Conservation (phyloP, 2,113 vertebrate genomes). For the Dascyllus trimaculatus region DNA sequence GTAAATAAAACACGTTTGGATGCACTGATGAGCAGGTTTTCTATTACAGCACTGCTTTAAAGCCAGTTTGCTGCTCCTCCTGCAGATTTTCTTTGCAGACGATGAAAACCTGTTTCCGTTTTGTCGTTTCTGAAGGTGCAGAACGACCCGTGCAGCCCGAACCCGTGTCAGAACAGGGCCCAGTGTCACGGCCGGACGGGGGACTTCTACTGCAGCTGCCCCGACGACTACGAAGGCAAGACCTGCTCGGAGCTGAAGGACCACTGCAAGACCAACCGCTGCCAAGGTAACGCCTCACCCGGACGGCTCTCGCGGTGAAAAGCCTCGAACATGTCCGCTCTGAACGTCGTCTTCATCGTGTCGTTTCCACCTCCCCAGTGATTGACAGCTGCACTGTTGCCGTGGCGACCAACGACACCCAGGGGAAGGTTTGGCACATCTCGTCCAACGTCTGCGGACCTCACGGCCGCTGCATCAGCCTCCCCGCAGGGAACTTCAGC, state of each 20-base stretch:
- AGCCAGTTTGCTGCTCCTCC: background rate
- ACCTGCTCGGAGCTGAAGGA: conserved; percentile 94
- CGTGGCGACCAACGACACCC: conserved; percentile 86
- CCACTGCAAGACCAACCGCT: conserved; percentile 92
- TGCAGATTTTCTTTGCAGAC: background rate
- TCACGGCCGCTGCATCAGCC: conserved; percentile 92
- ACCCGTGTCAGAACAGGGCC: conserved; percentile 92
- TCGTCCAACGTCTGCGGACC: conserved; percentile 93
- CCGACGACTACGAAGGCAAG: conserved; percentile 91
- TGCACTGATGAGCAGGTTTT: too few relatives aligned
- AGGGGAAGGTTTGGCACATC: conserved; percentile 84
- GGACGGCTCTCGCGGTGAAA: too few relatives aligned
- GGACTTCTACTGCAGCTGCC: conserved; percentile 93
- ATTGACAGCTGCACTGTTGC: conserved; percentile 95
- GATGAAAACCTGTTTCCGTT: background rate
- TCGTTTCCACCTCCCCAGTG: conserved; percentile 78
- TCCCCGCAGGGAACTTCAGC: conserved; percentile 94
- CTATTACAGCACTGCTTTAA: too few relatives aligned
- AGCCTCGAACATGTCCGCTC: too few relatives aligned
- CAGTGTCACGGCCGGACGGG: conserved; percentile 88
- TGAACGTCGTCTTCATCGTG: too few relatives aligned
- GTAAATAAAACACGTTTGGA: too few relatives aligned
- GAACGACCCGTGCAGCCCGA: conserved; percentile 89
- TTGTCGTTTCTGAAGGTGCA: conserved; percentile 82
- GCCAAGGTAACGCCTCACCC: conserved; percentile 85